Evolutionary conservation across 1,140 invertebrate species (phyloP), one percentile per base, ranked within the genome.

Genomic region (Tetranychus cinnabarinus): DNA sequence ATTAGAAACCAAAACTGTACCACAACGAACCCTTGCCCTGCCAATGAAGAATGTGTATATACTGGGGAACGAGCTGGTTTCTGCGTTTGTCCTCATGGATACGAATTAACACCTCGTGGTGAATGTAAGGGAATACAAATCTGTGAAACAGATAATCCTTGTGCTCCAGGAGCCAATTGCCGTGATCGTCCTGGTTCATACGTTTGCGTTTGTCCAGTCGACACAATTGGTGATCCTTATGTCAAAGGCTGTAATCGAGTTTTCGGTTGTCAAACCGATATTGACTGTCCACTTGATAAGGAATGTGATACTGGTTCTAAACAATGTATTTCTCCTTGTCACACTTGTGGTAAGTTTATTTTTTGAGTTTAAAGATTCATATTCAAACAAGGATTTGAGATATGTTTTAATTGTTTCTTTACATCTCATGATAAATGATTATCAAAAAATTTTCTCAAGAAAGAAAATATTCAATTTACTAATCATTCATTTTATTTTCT

Each of bases 221-320:
- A 80, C 45, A 84, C 80, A 65, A 78, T 82, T 65, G 87, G 86
- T 39, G 85, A 88, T 72, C 85, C 86, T 1, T 83, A 84, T 66
- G 61, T 62, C 0, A 65, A 68, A 60, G 85, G 85, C 1, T 92
- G 88, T 13, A 73, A 74, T 15, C 72, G 79, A 39, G 62, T 77
- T 23, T 64, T 78, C 37, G 86, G 85, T 54, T 91, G 88, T 70
- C 75, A 76, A 57, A 73, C 68, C 4, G 80, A 90, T 68, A 75
- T 79, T 15, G 81, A 92, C 60, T 92, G 88, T 66, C 76, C 82
- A 0, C 81, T 84, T 61, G 78, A 85, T 62, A 79, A 78, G 64
- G 82, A 79, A 66, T 92, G 87, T 67, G 79, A 83, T 60, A 70
- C 63, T 56, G 65, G 64, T 12, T 68, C 65, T 36, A 66, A 66